phyloP scores from a whole-genome alignment of 1,140 invertebrate genomes.

The Chionoecetes opilio region DNA sequence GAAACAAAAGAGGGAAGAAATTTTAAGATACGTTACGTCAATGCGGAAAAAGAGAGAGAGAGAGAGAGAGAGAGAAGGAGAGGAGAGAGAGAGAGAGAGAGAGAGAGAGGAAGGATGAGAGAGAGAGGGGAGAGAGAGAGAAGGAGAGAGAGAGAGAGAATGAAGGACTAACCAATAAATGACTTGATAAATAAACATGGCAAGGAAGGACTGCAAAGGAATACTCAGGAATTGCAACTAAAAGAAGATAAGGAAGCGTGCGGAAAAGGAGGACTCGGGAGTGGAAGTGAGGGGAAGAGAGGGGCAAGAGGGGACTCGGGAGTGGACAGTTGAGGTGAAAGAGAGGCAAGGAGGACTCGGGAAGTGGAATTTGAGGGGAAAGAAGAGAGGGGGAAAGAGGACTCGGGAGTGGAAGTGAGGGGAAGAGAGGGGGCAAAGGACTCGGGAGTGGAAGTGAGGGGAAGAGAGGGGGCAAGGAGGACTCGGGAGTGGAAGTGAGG shows the following conservation, averaged over 20 bases:
- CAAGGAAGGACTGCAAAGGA: background rate
- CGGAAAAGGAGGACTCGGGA: background rate
- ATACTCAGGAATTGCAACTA: background rate
- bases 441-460: no score
- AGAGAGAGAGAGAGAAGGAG: conserved; percentile 1
- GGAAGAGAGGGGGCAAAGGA: no score
- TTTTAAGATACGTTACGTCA: background rate
- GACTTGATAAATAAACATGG: background rate
- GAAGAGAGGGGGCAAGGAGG: no score
- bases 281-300: no score
- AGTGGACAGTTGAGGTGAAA: background rate
- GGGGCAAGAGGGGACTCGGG: no score
- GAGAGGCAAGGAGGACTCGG: background rate
- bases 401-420: no score
- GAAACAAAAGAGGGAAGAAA: conserved; percentile 11
- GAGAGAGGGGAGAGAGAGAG: conserved; percentile 24
- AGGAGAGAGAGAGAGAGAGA: conserved; percentile 27
- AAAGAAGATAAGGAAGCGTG: background rate
- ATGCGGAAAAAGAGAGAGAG: conserved; percentile 12
- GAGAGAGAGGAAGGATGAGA: no score
- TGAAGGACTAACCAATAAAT: background rate
- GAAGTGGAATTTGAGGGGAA: background rate
- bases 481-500: no score
- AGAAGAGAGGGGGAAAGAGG: background rate
- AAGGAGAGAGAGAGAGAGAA: conserved; percentile 14